Base-by-base conservation (phyloP, 2,888 invertebrate species). In the Gastracanthus pulcherrimus region DNA sequence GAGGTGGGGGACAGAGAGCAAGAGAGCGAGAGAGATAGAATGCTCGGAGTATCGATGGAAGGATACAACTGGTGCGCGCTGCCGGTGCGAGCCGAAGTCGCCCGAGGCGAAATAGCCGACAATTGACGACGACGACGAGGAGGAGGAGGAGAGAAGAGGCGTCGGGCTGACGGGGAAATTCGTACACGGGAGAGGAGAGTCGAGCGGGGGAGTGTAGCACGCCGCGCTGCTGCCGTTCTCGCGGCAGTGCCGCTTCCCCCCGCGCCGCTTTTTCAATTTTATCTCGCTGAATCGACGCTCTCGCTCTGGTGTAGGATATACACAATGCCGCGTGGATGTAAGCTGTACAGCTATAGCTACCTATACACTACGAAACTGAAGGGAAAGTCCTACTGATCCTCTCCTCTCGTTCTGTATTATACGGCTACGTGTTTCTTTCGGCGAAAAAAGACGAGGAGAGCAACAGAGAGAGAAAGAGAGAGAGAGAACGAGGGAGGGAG, bases 211-310 rank as follows among this genome's bases (percentile, higher is more conserved):
- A 23, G 87, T 83, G 85, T 87, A 83, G 83, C n/a, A n/a, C n/a
- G n/a, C n/a, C 83, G 86, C 86, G 87, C 71, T 84, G 85, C 84
- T 76, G 90, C 90, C 85, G 85, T 90, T 90, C 90, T 87, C 84
- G 85, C 83, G 86, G 85, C 86, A 88, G 90, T 88, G 85, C 90
- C 85, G 88, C 90, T 89, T 90, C 90, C 90, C 90, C 90, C n/a
- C n/a, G n/a, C n/a, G n/a, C n/a, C n/a, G n/a, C 86, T 86, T 82
- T 90, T 89, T 88, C 89, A 87, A 88, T 88, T 89, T 89, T 87
- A 86, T 89, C 86, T 83, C 19, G 60, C 84, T 80, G 84, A 86
- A 87, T 88, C 87, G 86, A 88, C 83, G 84, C 55, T 83, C 11
- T 31, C 19, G 48, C 23, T n/a, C 51, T 38, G 26, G n/a, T n/a